Evolutionary conservation across 2,888 invertebrate species (phyloP).

Genomic region (Yponomeuta cagnagella): DNA sequence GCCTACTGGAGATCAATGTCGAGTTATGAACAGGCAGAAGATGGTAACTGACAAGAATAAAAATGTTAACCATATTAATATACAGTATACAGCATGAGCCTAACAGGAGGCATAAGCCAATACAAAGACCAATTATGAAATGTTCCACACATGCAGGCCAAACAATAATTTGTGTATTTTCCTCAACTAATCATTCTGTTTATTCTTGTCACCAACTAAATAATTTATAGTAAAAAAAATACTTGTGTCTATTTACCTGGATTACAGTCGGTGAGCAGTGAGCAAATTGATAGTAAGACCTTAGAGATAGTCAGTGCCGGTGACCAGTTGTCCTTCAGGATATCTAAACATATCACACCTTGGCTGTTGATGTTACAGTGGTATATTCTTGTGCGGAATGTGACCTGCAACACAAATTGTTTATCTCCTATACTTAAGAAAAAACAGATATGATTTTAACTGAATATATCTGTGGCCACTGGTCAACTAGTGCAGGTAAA

Average conservation of each 20-base stretch:
- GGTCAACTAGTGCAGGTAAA: no score
- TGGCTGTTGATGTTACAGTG: conserved; percentile 99
- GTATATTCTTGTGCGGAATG: conserved; percentile 97
- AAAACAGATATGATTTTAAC: no score
- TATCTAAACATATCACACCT: conserved; percentile 98
- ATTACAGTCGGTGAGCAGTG: conserved; percentile 98
- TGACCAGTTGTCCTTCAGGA: conserved; percentile 99
- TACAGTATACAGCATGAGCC: no score
- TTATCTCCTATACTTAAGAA: conserved; percentile 2
- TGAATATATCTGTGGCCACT: neutral
- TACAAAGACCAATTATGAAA: no score
- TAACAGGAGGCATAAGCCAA: no score
- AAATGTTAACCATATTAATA: no score
- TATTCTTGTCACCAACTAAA: no score
- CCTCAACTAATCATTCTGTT: neutral
- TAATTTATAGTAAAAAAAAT: neutral
- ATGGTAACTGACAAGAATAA: no score
- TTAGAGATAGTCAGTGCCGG: conserved; percentile 99
- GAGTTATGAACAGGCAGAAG: no score
- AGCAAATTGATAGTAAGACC: conserved; percentile 97
- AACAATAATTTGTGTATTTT: neutral
- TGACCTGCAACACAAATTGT: conserved; percentile 74
- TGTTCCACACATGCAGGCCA: no score
- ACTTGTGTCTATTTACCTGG: conserved; percentile 80
- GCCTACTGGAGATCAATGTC: no score